Conservation (phyloP, 2,888 invertebrate species). For the Mycalesis mineus region DNA sequence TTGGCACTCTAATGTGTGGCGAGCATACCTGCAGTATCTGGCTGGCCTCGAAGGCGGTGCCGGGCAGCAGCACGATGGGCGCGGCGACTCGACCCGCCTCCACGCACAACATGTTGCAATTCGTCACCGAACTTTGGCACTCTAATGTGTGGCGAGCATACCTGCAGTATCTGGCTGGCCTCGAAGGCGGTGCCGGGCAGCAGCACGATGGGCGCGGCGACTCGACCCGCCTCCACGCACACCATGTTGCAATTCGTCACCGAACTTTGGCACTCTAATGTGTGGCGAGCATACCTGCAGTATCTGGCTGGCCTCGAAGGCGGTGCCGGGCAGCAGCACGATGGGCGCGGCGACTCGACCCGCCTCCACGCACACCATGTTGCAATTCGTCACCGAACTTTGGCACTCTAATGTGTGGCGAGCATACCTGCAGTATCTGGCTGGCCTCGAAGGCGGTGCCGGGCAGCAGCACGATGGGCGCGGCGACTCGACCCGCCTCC, state of each 20-base stretch:
- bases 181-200: slow-evolving; percentile 94
- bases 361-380: slow-evolving; percentile 97
- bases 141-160: no score
- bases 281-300: slow-evolving; percentile 85
- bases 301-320: slow-evolving; percentile 94
- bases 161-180: slow-evolving; percentile 92
- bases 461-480: slow-evolving; percentile 91
- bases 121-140: no score
- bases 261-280: no score
- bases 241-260: no score
- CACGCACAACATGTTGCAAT: no score
- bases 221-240: slow-evolving; percentile 96
- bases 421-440: slow-evolving; percentile 87
- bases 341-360: slow-evolving; percentile 93
- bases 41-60: slow-evolving; percentile 94
- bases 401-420: no score
- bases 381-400: slow-evolving; percentile 97
- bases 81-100: no score
- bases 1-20: no score
- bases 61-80: slow-evolving; percentile 91
- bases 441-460: slow-evolving; percentile 95
- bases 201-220: slow-evolving; percentile 92
- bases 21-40: slow-evolving; percentile 92
- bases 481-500: slow-evolving; percentile 92
- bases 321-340: slow-evolving; percentile 91